phyloP scores from a whole-genome alignment of 2,888 invertebrate species.

The Athripsodes cinereus region DNA sequence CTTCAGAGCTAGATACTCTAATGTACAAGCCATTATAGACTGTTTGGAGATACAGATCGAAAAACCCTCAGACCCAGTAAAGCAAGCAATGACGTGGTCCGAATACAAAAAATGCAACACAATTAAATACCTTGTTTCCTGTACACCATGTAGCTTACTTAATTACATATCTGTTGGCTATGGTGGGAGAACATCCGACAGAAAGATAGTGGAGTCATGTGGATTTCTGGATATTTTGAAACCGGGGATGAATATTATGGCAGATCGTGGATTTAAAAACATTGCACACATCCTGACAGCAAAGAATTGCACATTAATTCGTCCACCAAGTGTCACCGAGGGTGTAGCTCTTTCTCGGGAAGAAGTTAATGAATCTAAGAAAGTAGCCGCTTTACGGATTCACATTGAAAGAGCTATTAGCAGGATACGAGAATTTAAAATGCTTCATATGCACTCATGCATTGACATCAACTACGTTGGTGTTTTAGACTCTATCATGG shows the following conservation, averaged over 20 bases:
- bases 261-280: constrained; percentile 11
- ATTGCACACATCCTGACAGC: not conserved
- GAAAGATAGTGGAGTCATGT: not conserved
- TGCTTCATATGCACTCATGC: constrained; percentile 1
- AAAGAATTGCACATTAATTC: not conserved
- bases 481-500: not conserved
- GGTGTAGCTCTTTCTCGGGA: not conserved
- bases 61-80: not conserved
- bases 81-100: not conserved
- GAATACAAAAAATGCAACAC: not conserved
- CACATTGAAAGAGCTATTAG: constrained; percentile 4
- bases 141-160: constrained; percentile 5
- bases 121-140: not conserved
- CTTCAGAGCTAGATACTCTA: not conserved
- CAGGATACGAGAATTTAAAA: constrained; percentile 3
- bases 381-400: constrained; percentile 6
- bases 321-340: not conserved
- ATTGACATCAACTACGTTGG: not conserved
- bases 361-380: constrained; percentile 2
- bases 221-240: not conserved
- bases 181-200: constrained; percentile 5
- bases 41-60: not conserved
- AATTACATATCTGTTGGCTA: constrained; percentile 8
- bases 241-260: constrained; percentile 4
- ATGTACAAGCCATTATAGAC: not conserved